phyloP scores from a whole-genome alignment of 2,113 vertebrate species.

The Stomatorhinus ivindoensis region DNA sequence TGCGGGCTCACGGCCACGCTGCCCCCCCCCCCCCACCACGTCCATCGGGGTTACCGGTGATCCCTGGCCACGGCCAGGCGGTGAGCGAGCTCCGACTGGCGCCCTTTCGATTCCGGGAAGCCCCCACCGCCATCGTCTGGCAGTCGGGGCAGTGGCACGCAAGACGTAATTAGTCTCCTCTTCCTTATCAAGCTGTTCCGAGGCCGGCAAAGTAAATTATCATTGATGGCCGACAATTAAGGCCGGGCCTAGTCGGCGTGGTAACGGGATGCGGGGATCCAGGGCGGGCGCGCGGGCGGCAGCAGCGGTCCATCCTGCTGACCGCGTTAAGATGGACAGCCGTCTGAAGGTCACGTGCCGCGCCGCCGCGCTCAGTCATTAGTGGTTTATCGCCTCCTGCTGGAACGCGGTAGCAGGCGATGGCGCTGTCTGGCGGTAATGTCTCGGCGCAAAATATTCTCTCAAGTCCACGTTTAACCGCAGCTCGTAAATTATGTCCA shows the following conservation, averaged over 20 bases:
- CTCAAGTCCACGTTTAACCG: background rate
- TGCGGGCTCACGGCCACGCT: constrained; percentile 36
- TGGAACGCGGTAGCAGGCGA: constrained; percentile 33
- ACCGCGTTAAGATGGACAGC: constrained; percentile 49
- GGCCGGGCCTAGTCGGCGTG: constrained; percentile 24
- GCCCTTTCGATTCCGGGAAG: constrained; percentile 67
- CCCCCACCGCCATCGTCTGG: constrained; percentile 53
- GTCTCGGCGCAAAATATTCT: background rate
- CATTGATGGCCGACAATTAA: constrained; percentile 39
- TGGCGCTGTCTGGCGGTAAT: constrained; percentile 14
- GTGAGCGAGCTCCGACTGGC: constrained; percentile 47
- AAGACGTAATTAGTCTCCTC: constrained; percentile 36
- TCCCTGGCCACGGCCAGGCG: constrained; percentile 60
- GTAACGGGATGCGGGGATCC: constrained; percentile 27
- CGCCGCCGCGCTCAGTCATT: constrained; percentile 52
- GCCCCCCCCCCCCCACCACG: constrained; percentile 40
- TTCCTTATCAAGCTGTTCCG: constrained; percentile 44
- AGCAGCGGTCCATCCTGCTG: constrained; percentile 50
- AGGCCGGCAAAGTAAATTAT: constrained; percentile 41
- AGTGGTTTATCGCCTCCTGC: constrained; percentile 58
- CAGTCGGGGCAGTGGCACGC: constrained; percentile 3
- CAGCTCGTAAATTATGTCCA: background rate
- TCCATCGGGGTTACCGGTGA: constrained; percentile 85
- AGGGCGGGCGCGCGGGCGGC: constrained; percentile 31
- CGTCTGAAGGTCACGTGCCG: constrained; percentile 59